phyloP scores from a whole-genome alignment of 2,888 invertebrate genomes.

The Protophormia terraenovae region DNA sequence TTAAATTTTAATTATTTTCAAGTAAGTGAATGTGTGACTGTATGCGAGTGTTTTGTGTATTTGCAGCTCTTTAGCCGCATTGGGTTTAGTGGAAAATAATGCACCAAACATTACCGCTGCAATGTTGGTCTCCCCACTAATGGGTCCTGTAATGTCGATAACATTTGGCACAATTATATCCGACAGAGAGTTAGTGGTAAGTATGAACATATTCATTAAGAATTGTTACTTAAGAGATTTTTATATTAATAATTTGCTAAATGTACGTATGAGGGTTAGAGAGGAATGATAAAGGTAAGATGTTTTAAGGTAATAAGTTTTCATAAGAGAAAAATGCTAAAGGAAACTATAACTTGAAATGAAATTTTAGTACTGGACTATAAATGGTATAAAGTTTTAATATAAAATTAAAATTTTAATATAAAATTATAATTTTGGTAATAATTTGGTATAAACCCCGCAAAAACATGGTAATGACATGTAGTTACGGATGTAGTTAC shows the following conservation, averaged over 20 bases:
- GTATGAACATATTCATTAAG: conserved; percentile 71
- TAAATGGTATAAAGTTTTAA: no score
- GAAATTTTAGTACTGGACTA: no score
- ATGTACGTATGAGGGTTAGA: not conserved
- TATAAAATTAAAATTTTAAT: no score
- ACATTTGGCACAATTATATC: conserved; percentile 91
- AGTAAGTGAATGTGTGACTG: not conserved
- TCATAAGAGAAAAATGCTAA: no score
- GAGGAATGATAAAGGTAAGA: not conserved
- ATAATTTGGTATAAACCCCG: no score
- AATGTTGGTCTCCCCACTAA: conserved; percentile 89
- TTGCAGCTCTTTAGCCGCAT: conserved; percentile 89
- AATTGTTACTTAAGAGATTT: not conserved
- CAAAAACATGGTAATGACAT: no score
- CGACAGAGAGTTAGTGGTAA: conserved; percentile 84
- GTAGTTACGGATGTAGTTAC: no score
- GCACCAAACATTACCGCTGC: conserved; percentile 90
- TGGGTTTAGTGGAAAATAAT: conserved; percentile 91
- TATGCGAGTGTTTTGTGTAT: not conserved
- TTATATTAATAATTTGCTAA: conserved; percentile 17
- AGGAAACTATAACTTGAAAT: no score
- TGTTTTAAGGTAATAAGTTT: no score
- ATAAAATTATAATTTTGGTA: no score
- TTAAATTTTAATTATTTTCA: conserved; percentile 51
- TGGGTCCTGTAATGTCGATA: conserved; percentile 94